phyloP scores from a whole-genome alignment of 2,113 vertebrate genomes.

The Vireo altiloquus region DNA sequence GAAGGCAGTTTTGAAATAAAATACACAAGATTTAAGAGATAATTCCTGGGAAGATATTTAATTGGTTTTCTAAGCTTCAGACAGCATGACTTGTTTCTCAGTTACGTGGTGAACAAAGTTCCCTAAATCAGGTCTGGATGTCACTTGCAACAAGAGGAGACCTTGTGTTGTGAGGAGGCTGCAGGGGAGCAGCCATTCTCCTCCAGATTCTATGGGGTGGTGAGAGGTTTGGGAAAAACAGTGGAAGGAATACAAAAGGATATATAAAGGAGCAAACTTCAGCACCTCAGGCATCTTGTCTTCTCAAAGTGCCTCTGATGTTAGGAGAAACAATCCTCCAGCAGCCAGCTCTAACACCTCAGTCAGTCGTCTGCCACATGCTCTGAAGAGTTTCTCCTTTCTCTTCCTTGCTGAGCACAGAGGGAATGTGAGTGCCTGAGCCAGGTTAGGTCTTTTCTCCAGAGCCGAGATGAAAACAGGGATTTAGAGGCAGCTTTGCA shows the following conservation, averaged over 20 bases:
- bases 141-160: background rate
- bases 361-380: background rate
- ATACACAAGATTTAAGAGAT: background rate
- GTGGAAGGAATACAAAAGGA: background rate
- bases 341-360: background rate
- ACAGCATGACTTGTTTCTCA: background rate
- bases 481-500: background rate
- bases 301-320: background rate
- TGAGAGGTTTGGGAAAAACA: background rate
- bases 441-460: background rate
- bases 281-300: background rate
- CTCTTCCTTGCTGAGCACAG: background rate
- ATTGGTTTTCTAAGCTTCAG: background rate
- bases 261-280: background rate
- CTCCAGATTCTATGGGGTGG: background rate
- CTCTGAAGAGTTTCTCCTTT: background rate
- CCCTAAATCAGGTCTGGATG: background rate
- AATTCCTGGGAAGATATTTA: background rate
- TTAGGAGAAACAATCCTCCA: background rate
- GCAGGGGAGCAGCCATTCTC: background rate
- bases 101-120: background rate
- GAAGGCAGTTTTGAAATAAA: background rate
- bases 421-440: background rate
- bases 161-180: background rate
- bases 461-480: fast-evolving